Conservation (phyloP, 2,113 vertebrate genomes). For the Lutjanus erythropterus region DNA sequence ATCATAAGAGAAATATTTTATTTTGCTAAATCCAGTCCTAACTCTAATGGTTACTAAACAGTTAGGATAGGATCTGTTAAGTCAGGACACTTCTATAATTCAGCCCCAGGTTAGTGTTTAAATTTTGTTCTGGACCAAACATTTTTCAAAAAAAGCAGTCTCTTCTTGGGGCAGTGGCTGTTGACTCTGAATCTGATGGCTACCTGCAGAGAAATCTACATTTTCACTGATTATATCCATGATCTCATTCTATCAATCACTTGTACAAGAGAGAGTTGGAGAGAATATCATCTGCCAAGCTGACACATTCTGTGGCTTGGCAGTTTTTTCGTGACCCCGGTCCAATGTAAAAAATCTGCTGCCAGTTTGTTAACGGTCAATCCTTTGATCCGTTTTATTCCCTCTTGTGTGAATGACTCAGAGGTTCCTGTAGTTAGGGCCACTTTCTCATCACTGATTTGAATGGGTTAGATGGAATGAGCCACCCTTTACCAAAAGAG, state of each 20-base stretch:
- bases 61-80: no score
- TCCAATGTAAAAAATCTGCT: background rate
- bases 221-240: background rate
- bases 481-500: background rate
- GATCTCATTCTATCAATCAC: constrained; percentile 17
- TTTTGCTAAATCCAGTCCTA: no score
- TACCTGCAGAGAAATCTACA: constrained; percentile 14
- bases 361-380: constrained; percentile 1
- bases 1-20: no score
- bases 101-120: no score
- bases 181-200: background rate
- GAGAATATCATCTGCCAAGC: constrained; percentile 14
- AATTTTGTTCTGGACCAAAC: background rate
- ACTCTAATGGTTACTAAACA: no score
- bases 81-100: no score
- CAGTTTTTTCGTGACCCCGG: background rate
- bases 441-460: constrained; percentile 12
- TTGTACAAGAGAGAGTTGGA: background rate
- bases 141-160: background rate
- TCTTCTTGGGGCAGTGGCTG: background rate
- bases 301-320: constrained; percentile 30
- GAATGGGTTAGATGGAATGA: background rate
- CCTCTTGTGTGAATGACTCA: constrained; percentile 54
- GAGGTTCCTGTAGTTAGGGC: constrained; percentile 18
- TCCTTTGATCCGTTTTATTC: constrained; percentile 20